Percentiles rank a stretch among this genome's conserved stretches.
Conservation (phyloP, 2,113 vertebrate species). For the Heterotilapia buettikoferi region DNA sequence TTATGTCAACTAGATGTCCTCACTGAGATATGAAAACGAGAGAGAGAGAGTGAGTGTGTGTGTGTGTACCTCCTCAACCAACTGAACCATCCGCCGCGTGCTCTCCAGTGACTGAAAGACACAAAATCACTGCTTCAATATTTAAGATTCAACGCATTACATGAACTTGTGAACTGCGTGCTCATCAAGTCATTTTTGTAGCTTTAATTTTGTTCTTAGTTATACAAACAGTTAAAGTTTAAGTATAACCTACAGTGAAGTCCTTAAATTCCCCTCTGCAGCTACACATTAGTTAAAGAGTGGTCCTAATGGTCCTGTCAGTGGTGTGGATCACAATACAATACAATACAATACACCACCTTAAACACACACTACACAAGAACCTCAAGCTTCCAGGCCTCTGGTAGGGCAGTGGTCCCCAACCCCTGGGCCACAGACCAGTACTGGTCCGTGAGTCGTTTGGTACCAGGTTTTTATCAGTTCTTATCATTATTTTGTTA, state of each 20-base stretch:
- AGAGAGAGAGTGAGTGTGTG: background rate
- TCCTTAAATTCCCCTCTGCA: background rate
- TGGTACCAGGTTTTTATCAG: background rate
- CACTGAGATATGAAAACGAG: too few species aligned
- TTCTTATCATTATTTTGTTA: too few species aligned
- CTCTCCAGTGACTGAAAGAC: constrained; percentile 73
- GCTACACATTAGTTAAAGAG: background rate
- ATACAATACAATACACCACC: too few species aligned
- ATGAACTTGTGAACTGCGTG: rapidly evolving
- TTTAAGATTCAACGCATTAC: background rate
- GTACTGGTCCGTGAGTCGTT: rapidly evolving
- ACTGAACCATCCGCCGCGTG: constrained; percentile 73
- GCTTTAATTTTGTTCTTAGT: background rate
- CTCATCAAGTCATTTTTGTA: background rate
- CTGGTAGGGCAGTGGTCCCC: background rate
- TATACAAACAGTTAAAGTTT: background rate
- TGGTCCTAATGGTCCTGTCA: background rate
- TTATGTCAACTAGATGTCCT: too few species aligned
- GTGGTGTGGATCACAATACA: background rate
- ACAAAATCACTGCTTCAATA: background rate
- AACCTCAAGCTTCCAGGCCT: background rate
- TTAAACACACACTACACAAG: background rate
- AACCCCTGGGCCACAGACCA: background rate
- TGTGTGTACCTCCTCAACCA: constrained; percentile 72
- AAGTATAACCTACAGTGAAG: background rate